Evolutionary conservation across 2,888 invertebrate species (phyloP), one percentile per base, ranked within the genome.

Genomic region (Drosophila subquinaria): DNA sequence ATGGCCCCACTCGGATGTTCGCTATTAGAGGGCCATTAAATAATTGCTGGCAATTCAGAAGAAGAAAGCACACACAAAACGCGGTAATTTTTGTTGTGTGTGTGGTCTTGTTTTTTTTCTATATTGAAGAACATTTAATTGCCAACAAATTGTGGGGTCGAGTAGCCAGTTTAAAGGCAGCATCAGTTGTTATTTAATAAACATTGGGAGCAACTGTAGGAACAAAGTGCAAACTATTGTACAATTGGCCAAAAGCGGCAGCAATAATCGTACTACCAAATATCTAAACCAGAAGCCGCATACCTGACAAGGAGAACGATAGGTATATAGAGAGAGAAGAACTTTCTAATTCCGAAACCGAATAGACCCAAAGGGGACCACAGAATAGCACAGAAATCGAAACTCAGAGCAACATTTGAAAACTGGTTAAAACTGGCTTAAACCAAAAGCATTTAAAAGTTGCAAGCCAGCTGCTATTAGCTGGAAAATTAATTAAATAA

Each of bases 1-100:
- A 89, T 89, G 88, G 82, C 79, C 70, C 86, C 76, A 72, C 69
- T 89, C 84, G 84, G 84, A 84, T 88, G 88, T 85, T 82, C 62
- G 90, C 85, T 85, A 85, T 89, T 85, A 85, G 90, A 77, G 73
- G 80, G 67, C 83, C 86, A 89, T 85, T 85, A 85, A 89, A 85
- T 85, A 86, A 86, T 86, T 90, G 90, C 90, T 68, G 51, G 87
- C 89, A 90, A 86, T 90, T 86, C 88, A 70, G 72, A 86, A 17
- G 17, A 80, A 68, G 68, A 69, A 51, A 53, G 55, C 59, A 81
- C 64, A 47, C 52, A 66, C 61, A 68, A 61, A 60, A 48, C 60
- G 51, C 51, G 53, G 61, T 69, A 79, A 62, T 66, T 72, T 61
- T 53, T 57, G 55, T 1, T 17, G 45, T 35, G 42, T 65, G 59